These are phyloP conservation scores for Pachyramphus minor DNA, from an alignment of 2,113 vertebrate genomes.

Conservation along the genomic window DNA sequence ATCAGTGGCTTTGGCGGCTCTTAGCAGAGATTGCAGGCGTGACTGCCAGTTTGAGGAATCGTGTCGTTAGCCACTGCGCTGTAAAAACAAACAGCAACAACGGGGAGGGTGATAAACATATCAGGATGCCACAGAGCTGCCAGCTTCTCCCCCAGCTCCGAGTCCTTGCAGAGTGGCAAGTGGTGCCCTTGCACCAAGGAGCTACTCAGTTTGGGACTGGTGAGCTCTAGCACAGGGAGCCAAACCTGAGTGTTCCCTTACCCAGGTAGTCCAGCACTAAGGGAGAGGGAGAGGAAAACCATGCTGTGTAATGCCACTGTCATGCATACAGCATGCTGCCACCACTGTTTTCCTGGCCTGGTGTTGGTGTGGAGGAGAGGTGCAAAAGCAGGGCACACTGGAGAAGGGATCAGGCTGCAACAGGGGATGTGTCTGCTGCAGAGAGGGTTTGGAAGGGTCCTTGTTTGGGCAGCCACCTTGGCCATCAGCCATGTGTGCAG, in stretches of 20 bases:
- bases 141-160: not conserved
- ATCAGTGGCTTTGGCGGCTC: constrained; percentile 17
- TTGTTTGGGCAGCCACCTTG: not conserved
- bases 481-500: accelerated
- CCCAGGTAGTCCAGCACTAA: accelerated
- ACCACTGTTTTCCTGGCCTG: not conserved
- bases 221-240: not conserved
- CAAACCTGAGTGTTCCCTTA: accelerated
- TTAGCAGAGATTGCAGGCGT: not conserved
- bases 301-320: not conserved
- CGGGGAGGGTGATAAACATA: not conserved
- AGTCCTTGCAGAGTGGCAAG: accelerated
- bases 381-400: not conserved
- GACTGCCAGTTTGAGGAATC: constrained; percentile 41
- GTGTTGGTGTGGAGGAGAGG: not conserved
- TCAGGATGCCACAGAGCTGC: not conserved
- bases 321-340: accelerated
- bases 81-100: constrained; percentile 53
- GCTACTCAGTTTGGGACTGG: not conserved
- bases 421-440: not conserved
- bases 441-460: not conserved
- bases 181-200: accelerated
- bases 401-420: not conserved
- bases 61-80: constrained; percentile 16
- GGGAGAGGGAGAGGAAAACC: not conserved